A percentile compares a stretch with the other conserved stretches of the same genome.
Conservation (phyloP, 2,888 invertebrate genomes). For the Xylota segnis region DNA sequence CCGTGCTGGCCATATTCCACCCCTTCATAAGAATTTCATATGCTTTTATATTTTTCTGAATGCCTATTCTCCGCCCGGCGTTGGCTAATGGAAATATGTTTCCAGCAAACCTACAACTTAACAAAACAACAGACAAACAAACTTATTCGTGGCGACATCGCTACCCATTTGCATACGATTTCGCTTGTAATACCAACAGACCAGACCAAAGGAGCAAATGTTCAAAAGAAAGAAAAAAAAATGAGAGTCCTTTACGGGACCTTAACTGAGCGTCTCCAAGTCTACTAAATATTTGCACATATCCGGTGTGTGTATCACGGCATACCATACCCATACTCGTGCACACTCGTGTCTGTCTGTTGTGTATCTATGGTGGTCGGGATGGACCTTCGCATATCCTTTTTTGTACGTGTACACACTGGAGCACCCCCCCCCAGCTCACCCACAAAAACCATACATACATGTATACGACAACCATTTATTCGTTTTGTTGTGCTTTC, state of each 20-base stretch:
- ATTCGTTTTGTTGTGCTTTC: slow-evolving; percentile 58
- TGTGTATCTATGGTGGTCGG: slow-evolving; percentile 61
- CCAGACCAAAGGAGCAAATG: slow-evolving; percentile 52
- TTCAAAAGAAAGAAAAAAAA: slow-evolving; percentile 19
- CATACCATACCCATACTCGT: slow-evolving; percentile 45
- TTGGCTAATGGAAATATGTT: slow-evolving; percentile 75
- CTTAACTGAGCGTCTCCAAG: slow-evolving; percentile 74
- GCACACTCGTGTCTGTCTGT: slow-evolving; percentile 47
- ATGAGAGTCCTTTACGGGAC: slow-evolving; percentile 71
- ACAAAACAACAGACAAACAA: slow-evolving; percentile 75
- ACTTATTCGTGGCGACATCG: slow-evolving; percentile 73
- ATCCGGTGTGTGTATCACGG: slow-evolving; percentile 74
- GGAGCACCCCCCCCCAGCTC: slow-evolving; percentile 18
- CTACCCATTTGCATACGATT: slow-evolving; percentile 75
- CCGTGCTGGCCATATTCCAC: slow-evolving; percentile 17
- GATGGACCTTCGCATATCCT: slow-evolving; percentile 71
- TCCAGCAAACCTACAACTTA: slow-evolving; percentile 72
- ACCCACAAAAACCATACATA: slow-evolving; percentile 38
- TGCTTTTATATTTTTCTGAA: slow-evolving; percentile 68
- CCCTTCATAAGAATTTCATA: slow-evolving; percentile 68
- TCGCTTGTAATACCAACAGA: slow-evolving; percentile 57
- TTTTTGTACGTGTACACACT: slow-evolving; percentile 37
- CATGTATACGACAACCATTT: slow-evolving; percentile 10
- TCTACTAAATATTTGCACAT: slow-evolving; percentile 76
- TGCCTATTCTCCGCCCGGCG: slow-evolving; percentile 59